Evolutionary conservation across 1,140 invertebrate species (phyloP), one percentile per base, ranked within the genome.

Genomic region (Diploscapter pachys): DNA sequence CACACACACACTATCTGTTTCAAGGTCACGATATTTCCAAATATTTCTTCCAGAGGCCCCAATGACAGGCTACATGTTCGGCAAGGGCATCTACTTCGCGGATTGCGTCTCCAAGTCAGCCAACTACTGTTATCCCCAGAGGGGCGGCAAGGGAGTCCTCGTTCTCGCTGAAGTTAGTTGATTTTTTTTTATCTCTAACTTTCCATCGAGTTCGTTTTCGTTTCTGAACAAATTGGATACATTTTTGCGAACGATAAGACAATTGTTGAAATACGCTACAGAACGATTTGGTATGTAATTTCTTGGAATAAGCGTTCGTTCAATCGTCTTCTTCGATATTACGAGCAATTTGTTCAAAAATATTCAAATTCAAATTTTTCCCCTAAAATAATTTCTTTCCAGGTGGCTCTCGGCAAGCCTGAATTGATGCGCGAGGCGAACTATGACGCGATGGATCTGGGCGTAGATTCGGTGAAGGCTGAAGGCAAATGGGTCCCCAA

Each of bases 61-160:
- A 98, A 86, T 98, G 98, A 86, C 98, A 95, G 88, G 96, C 79
- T 98, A 98, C 87, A 98, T 98, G 96, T 99, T 99, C 87, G 96
- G 96, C 70, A 89, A 89, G 82, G 89, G 89, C 84, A 90, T 91
- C 59, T 98, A 98, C 87, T 98, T 98, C 88, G 95, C 96, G 3
- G 96, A 99, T 86, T 97, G 97, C 94, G 95, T 98, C 0, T 95
- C 94, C 2, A 99, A 99, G 86, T 71, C 86, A 98, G 56, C 51
- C 6, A 74, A 74, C 68, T 76, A 76, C 54, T 76, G 74, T 11
- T 91, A 89, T 79, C 92, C 94, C 2, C 90, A 88, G 65, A 87
- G 87, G 2, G 80, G 85, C 61, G 92, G 92, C 84, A 89, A 90
- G 8, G 96, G 94, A 69, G 85, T 98, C 6, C 82, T 98, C 86